Evolutionary conservation across 1,140 invertebrate genomes (phyloP), one percentile per base, ranked within the genome.

Genomic region (Scaptodrosophila lebanonensis): DNA sequence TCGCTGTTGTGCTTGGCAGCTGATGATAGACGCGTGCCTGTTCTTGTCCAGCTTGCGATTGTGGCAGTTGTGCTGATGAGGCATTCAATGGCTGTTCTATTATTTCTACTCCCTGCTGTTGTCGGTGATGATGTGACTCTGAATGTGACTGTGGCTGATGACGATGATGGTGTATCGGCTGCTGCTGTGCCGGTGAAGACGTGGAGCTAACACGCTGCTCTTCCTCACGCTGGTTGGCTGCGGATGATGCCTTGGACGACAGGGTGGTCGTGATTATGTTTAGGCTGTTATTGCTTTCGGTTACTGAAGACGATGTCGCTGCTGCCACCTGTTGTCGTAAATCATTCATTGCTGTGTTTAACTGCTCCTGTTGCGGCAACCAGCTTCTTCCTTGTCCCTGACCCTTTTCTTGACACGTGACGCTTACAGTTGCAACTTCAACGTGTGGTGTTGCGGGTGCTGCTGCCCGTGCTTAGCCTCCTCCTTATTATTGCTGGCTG

Each of bases 251-350:
- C 36, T 16, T 47, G 32, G 42, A 22, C 36, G 53, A 35, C 36
- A 33, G 15, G 48, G 25, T 53, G 66, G 36, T 36, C 38, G 29
- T 54, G 59, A 22, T 36, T 44, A 32, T 66, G 25, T 33, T 32
- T 36, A 38, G 51, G 60, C 17, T 43, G 32, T 20, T 66, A 9
- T 45, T 44, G 42, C 16, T 66, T 58, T 33, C 59, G 18, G 57
- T 58, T 58, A 45, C 51, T 40, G 76, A 66, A 67, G 79, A 73
- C 65, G 63, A 72, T 71, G 66, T 75, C 65, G 65, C 73, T 79
- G 69, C 75, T 75, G 82, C 73, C 73, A 76, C 58, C 67, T 84
- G 75, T 42, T 77, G 77, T 61, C 72, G 79, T 83, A 83, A 84
- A 75, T 83, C 79, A 83, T 83, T 83, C 79, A 83, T 83, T 83